A percentile compares a stretch with the other conserved stretches of the same genome.
Conservation (phyloP, 2,888 invertebrate genomes). For the Agapostemon virescens region DNA sequence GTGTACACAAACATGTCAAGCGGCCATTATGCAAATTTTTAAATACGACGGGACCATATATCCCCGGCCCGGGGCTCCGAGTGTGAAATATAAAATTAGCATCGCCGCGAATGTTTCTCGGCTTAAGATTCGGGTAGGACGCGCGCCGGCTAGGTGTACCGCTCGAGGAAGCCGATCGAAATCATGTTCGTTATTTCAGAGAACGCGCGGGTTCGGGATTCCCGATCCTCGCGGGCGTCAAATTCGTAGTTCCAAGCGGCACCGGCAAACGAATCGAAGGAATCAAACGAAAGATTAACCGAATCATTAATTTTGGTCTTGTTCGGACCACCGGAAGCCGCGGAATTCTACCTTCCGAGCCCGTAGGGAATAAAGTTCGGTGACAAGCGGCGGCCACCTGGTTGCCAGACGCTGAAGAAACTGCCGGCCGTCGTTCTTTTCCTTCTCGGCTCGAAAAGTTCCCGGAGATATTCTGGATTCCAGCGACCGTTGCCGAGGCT, state of each 20-base stretch:
- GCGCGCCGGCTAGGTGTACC: conserved; percentile 20
- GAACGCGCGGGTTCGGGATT: conserved; percentile 24
- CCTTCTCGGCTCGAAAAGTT: conserved; percentile 7
- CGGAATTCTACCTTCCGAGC: conserved; percentile 53
- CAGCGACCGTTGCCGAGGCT: not conserved
- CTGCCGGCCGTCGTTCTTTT: conserved; percentile 21
- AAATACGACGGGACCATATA: conserved; percentile 78
- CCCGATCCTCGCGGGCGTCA: conserved; percentile 11
- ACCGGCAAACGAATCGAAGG: not conserved
- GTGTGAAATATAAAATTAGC: conserved; percentile 79
- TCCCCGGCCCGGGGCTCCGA: conserved; percentile 65
- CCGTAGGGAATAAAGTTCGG: conserved; percentile 48
- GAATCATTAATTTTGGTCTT: conserved; percentile 47
- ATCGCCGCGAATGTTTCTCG: conserved; percentile 73
- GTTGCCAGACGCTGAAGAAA: conserved; percentile 9
- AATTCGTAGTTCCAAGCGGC: not conserved
- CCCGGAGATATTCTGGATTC: conserved; percentile 46
- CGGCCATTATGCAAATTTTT: conserved; percentile 79
- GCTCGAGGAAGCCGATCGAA: conserved; percentile 53
- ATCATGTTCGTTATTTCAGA: conserved; percentile 42
- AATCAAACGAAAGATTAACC: conserved; percentile 40
- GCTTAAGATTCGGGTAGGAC: conserved; percentile 61
- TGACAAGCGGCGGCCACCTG: conserved; percentile 51
- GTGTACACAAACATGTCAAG: conserved; percentile 79
- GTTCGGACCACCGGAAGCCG: conserved; percentile 55